phyloP scores from a whole-genome alignment of 2,797 vertebrate genomes.

The Sus cebifrons region DNA sequence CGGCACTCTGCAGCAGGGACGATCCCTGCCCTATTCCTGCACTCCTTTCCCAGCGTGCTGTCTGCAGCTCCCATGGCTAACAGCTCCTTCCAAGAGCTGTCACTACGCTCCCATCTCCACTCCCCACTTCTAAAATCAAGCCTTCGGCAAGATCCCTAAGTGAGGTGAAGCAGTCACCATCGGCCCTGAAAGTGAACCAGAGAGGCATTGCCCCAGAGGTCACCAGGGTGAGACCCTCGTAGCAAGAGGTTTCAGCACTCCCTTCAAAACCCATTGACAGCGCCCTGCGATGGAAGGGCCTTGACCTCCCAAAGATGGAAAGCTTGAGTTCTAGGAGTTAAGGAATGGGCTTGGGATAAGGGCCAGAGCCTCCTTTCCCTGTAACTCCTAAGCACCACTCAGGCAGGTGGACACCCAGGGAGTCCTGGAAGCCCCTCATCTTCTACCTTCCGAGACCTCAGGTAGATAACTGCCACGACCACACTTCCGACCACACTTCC shows the following conservation, averaged over 20 bases:
- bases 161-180: not conserved
- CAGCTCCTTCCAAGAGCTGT: not conserved
- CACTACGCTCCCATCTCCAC: not conserved
- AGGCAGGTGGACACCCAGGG: not conserved
- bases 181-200: not conserved
- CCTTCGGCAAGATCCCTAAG: not conserved
- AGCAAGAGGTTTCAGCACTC: not conserved
- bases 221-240: not conserved
- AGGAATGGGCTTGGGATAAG: not conserved
- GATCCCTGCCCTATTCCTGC: not conserved
- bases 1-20: not conserved
- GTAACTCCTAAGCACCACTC: not conserved
- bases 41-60: not conserved
- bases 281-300: not conserved
- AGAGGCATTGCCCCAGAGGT: not conserved
- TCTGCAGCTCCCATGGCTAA: not conserved
- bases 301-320: not conserved
- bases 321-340: not conserved
- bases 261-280: not conserved
- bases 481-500: not conserved
- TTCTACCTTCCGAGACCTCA: not conserved
- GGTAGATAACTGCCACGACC: not conserved
- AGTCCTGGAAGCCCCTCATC: not conserved
- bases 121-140: constrained; percentile 10
- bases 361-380: not conserved